Base-by-base conservation (phyloP, 2,113 vertebrate species). In the Chamaetylas fuelleborni region DNA sequence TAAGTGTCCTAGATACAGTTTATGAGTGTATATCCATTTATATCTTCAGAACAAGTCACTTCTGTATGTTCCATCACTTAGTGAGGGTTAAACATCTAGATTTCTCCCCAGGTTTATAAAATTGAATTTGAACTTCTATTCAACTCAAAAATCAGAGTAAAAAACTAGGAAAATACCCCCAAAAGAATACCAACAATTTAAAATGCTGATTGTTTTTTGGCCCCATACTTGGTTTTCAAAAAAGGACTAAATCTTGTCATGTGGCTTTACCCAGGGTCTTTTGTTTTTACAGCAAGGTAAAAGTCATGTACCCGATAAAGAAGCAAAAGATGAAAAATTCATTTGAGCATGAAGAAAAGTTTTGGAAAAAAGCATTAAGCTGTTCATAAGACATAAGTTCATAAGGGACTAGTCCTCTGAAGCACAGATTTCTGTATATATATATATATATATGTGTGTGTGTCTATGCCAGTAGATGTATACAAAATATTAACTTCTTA, bases 261-360 rank as follows among this genome's bases (percentile, higher is more conserved):
- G 31, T 83, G 17, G 6, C 81, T 88, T 94, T 76, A 95, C 19
- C 31, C 33, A 73, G 28, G 24, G 19, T 56, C 38, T 91, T 92
- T 95, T 77, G 92, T 97, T 69, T 88, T 50, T 64, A 12, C 50
- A 43, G 56, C 23, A 93, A 65, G 15, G 36, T 47, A 45, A 45
- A 90, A 96, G 62, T 92, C 82, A 86, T 28, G n/a, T 11, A 81
- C 33, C 45, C 81, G 47, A 90, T 93, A 95, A 93, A 69, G 80
- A 60, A 92, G 29, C 17, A 42, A 65, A 86, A 87, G 69, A 62
- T 45, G 6, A 80, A 84, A 29, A 58, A 20, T 56, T 87, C 9
- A 57, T 82, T 33, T 8, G 6, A 80, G n/a, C 3, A 3, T 60
- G 65, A 91, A 86, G 36, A 19, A 62, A 87, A 77, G 9, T 50